phyloP scores from a whole-genome alignment of 2,113 vertebrate genomes.

The Rhea pennata region DNA sequence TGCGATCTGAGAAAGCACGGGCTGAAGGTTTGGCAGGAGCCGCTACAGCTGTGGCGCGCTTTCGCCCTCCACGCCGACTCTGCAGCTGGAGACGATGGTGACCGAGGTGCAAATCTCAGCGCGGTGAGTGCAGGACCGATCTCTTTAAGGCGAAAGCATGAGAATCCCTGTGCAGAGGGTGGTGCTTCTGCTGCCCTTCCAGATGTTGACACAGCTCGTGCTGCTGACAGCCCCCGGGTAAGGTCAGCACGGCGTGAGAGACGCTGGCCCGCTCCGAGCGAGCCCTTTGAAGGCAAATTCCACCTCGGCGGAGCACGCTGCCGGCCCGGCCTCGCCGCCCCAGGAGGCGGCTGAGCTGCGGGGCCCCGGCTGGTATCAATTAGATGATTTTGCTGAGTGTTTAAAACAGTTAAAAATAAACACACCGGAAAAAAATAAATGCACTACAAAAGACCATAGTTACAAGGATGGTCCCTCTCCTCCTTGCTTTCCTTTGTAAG shows the following conservation, averaged over 20 bases:
- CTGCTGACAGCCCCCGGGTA: fast-evolving
- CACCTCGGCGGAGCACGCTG: fast-evolving
- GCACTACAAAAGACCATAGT: not conserved
- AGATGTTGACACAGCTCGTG: not conserved
- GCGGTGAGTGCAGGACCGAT: fast-evolving
- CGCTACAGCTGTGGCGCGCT: not conserved
- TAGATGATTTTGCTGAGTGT: not conserved
- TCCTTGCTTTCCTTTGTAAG: not conserved
- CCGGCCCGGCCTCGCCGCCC: not conserved
- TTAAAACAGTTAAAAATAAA: conserved; percentile 36
- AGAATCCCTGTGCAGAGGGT: not conserved
- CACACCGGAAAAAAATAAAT: not conserved
- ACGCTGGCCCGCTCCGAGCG: fast-evolving
- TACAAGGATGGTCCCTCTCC: not conserved
- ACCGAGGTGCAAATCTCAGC: not conserved
- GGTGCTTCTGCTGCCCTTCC: fast-evolving
- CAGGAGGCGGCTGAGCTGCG: fast-evolving
- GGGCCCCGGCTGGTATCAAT: not conserved
- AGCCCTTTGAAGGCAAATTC: not conserved
- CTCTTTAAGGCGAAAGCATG: not conserved
- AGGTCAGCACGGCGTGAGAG: not conserved
- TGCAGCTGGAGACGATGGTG: not conserved
- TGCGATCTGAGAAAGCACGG: not conserved
- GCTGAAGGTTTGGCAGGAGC: not conserved
- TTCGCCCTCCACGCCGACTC: not conserved